phyloP scores from a whole-genome alignment of 2,888 invertebrate genomes.

The Callinectes sapidus region DNA sequence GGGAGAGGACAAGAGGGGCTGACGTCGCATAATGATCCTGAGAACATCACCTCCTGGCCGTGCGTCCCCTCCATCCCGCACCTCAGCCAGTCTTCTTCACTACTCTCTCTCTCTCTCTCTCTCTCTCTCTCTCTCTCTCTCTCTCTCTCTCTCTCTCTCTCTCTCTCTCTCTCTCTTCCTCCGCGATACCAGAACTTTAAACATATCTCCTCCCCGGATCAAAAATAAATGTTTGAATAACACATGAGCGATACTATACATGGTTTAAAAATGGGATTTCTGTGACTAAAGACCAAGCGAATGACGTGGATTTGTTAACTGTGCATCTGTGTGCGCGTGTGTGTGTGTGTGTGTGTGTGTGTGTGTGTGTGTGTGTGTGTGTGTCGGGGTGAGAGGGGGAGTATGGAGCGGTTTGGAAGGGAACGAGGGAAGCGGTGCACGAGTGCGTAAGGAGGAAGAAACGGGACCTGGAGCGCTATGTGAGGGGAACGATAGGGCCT shows the following conservation, averaged over 20 bases:
- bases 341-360: conserved; percentile 53
- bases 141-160: conserved; percentile 39
- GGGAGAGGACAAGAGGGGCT: conserved; percentile 37
- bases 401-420: conserved; percentile 2
- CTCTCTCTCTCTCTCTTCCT: background rate
- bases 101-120: background rate
- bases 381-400: conserved; percentile 32
- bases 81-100: background rate
- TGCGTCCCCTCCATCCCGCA: background rate
- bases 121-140: background rate
- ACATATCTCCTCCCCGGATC: background rate
- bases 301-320: conserved; percentile 20
- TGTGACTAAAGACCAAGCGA: background rate
- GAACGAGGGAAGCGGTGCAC: background rate
- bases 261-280: background rate
- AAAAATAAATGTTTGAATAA: conserved; percentile 14
- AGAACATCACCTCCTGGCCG: conserved; percentile 41
- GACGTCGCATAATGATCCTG: conserved; percentile 58
- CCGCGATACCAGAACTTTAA: background rate
- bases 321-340: conserved; percentile 31
- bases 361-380: conserved; percentile 47
- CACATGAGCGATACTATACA: conserved; percentile 26
- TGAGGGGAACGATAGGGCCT: background rate
- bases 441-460: background rate
- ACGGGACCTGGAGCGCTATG: background rate